A percentile compares a stretch with the other conserved stretches of the same genome.
These are phyloP conservation scores for Melinaea marsaeus DNA, from an alignment of 2,888 invertebrate genomes.

Conservation along the genomic window DNA sequence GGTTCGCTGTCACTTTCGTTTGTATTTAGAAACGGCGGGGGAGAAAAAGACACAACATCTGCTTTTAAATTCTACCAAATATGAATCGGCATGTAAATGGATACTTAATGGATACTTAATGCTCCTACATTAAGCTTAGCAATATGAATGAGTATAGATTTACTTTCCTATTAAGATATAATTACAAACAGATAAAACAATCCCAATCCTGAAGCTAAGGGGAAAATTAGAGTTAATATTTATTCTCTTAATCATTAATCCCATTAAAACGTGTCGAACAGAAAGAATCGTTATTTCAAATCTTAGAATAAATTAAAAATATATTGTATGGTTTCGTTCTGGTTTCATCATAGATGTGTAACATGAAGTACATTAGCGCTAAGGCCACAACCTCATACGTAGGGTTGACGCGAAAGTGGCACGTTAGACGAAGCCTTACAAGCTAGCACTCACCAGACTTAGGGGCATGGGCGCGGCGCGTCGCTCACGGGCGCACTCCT, in stretches of 20 bases:
- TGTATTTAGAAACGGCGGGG: slow-evolving; percentile 29
- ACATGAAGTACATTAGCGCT: slow-evolving; percentile 8
- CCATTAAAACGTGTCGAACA: too few relatives aligned
- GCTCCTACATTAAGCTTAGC: slow-evolving; percentile 16
- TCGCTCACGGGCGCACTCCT: slow-evolving; percentile 62
- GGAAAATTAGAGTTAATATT: too few relatives aligned
- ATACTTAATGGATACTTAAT: slow-evolving; percentile 15
- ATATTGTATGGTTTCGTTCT: neutral
- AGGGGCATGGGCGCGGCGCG: slow-evolving; percentile 76
- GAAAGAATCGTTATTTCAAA: too few relatives aligned
- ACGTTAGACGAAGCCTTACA: slow-evolving; percentile 70
- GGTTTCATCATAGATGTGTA: neutral
- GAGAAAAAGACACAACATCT: slow-evolving; percentile 23
- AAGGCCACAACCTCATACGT: slow-evolving; percentile 14
- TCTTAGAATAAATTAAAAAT: too few relatives aligned
- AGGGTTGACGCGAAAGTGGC: slow-evolving; percentile 59
- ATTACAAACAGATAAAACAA: too few relatives aligned
- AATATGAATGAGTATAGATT: slow-evolving; percentile 9
- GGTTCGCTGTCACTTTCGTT: slow-evolving; percentile 25
- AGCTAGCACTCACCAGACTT: slow-evolving; percentile 73
- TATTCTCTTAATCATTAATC: neutral
- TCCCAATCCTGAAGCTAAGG: too few relatives aligned
- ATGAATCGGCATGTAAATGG: slow-evolving; percentile 24
- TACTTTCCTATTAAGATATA: neutral
- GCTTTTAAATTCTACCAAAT: slow-evolving; percentile 25